Base-by-base conservation (phyloP, 2,888 invertebrate species). In the Oscheius sp. region DNA sequence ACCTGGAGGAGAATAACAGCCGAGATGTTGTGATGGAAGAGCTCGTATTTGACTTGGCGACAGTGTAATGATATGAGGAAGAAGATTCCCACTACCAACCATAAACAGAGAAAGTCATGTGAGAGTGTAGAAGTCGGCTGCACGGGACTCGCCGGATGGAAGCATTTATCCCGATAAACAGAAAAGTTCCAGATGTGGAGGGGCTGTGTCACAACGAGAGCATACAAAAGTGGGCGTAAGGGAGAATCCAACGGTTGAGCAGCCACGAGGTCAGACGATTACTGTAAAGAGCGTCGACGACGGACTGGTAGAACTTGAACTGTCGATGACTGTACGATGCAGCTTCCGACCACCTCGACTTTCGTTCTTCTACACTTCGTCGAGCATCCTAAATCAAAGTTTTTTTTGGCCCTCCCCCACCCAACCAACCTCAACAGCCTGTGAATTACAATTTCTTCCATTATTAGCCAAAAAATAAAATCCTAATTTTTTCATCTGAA, bases 211-310 rank as follows among this genome's bases (percentile, higher is more conserved):
- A 87, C 78, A 87, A 76, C 0, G 87, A 81, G 12, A 87, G 73
- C 87, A 87, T 87, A 76, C 86, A 87, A 76, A 82, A 87, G 75
- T 87, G 85, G 18, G 87, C 87, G 55, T 84, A 85, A 2, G 86
- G 87, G n/a, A 83, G 83, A 49, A 86, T 76, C 49, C 86, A 81
- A 56, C 80, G 70, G 73, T 87, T 84, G 72, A 87, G 78, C 29
- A 87, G 61, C 52, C 72, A 77, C 13, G 79, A 76, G 9, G 85
- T 83, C 52, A 78, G 64, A 46, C 55, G 59, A 25, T 73, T 76
- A 23, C 78, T 75, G 72, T 86, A 85, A 25, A 85, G 76, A 1
- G 71, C 63, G 64, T 86, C 85, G 21, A 87, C 83, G 27, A 86
- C 76, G 43, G 72, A 66, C 72, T 86, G 85, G 61, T 86, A 86